These are phyloP conservation scores for Ailurus styani DNA, from an alignment of 2,113 vertebrate genomes.

Conservation along the genomic window DNA sequence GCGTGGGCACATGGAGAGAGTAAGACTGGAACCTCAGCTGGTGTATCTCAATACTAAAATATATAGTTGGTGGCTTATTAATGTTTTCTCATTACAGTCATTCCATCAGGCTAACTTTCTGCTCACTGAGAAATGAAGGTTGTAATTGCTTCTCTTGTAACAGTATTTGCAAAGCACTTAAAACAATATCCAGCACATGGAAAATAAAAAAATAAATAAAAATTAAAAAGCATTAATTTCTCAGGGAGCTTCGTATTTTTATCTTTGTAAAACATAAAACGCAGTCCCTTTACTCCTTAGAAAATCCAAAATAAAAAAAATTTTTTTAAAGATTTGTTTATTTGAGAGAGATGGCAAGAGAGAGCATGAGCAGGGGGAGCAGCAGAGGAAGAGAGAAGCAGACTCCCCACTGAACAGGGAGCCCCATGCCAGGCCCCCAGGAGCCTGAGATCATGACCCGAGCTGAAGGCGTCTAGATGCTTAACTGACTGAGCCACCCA, in stretches of 20 bases:
- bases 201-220: neutral
- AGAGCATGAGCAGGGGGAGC: neutral
- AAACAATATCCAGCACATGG: neutral
- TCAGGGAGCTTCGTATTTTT: neutral
- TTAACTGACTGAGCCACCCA: neutral
- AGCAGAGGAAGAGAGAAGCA: neutral
- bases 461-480: neutral
- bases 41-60: neutral
- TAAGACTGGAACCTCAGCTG: neutral
- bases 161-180: neutral
- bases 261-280: neutral
- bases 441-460: neutral
- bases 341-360: neutral
- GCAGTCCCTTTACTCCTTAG: neutral
- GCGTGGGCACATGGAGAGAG: neutral
- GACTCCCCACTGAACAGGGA: neutral
- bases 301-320: neutral
- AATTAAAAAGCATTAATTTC: neutral
- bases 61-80: neutral
- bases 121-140: neutral
- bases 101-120: neutral
- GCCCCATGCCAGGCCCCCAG: neutral
- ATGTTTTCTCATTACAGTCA: neutral
- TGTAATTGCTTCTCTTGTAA: neutral
- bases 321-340: neutral